Conservation (phyloP, 2,797 vertebrate genomes). For the Distichodus sexfasciatus region DNA sequence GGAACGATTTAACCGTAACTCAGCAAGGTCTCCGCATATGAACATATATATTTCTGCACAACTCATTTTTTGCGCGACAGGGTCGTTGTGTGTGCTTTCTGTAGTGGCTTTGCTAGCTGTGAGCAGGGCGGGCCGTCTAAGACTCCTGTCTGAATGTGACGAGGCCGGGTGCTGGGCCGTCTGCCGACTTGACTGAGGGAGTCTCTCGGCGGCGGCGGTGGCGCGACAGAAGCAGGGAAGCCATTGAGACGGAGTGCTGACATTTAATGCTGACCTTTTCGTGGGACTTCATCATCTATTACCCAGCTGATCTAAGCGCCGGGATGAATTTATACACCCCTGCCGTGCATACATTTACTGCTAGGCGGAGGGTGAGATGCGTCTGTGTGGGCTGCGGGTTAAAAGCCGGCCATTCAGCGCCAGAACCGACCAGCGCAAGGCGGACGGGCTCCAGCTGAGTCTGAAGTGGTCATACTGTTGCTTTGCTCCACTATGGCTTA, state of each 20-base stretch:
- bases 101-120: constrained; percentile 16
- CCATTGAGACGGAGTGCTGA: constrained; percentile 55
- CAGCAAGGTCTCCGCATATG: too few relatives aligned
- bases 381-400: constrained; percentile 45
- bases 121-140: constrained; percentile 4
- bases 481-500: background rate
- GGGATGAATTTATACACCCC: constrained; percentile 51
- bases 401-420: constrained; percentile 44
- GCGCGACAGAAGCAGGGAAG: constrained; percentile 46
- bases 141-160: constrained; percentile 35
- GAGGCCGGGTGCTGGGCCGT: constrained; percentile 24
- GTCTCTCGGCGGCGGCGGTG: constrained; percentile 32
- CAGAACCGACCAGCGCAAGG: constrained; percentile 36
- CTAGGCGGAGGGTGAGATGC: constrained; percentile 46
- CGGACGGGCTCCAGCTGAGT: constrained; percentile 34
- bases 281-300: constrained; percentile 54
- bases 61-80: background rate
- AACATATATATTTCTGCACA: too few relatives aligned
- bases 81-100: background rate
- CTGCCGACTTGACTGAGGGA: constrained; percentile 47
- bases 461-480: background rate
- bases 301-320: constrained; percentile 45
- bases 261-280: constrained; percentile 62
- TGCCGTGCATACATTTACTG: constrained; percentile 56
- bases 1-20: too few relatives aligned